Percentiles rank a stretch among this genome's conserved stretches.
phyloP scores from a whole-genome alignment of 2,113 vertebrate species.

The Ondatra zibethicus region DNA sequence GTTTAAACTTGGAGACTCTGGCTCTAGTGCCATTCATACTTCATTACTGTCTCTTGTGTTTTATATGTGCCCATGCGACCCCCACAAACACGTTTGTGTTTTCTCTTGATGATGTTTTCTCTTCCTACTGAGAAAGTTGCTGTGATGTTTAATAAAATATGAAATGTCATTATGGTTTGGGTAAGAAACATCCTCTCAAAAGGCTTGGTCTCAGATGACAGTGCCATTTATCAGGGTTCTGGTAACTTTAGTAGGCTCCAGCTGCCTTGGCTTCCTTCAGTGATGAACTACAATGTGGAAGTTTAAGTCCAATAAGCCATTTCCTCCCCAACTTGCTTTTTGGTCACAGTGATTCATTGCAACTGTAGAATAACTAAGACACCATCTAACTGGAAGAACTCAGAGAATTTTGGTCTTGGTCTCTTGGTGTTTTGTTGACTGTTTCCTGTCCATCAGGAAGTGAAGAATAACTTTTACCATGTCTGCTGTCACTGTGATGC shows the following conservation, averaged over 20 bases:
- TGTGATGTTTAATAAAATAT: background rate
- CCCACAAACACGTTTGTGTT: background rate
- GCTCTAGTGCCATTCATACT: background rate
- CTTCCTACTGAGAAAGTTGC: background rate
- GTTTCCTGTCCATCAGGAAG: background rate
- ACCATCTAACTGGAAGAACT: background rate
- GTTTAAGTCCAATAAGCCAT: background rate
- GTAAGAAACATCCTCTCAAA: background rate
- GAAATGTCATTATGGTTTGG: background rate
- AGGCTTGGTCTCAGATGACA: background rate
- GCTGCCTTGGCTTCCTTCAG: background rate
- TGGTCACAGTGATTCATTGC: no score
- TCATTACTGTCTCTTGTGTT: background rate
- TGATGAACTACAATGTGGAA: background rate
- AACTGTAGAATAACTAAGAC: background rate
- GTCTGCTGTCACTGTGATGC: background rate
- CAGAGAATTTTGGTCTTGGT: background rate
- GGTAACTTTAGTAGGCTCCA: background rate
- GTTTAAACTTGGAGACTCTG: background rate
- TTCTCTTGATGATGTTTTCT: background rate
- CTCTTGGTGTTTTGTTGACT: background rate
- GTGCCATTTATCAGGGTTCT: background rate
- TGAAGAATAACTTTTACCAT: background rate
- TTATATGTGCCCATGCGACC: background rate
- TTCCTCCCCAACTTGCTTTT: background rate